Evolutionary conservation across 2,797 vertebrate genomes (phyloP), one percentile per base, ranked within the genome.

Genomic region (Macropodus opercularis): DNA sequence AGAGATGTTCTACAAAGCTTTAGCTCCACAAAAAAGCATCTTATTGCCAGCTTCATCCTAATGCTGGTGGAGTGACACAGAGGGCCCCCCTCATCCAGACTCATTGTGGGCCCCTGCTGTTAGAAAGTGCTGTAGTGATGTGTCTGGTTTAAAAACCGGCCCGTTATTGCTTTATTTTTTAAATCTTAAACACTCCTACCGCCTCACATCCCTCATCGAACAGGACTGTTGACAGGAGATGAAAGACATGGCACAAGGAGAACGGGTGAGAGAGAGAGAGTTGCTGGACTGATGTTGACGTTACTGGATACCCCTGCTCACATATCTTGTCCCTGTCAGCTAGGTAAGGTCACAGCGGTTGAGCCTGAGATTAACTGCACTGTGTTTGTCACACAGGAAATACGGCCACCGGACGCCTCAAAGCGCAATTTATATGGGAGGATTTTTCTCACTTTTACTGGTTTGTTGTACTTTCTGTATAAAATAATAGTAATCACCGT

Each of bases 121-220:
- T 18, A 26, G 34, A 43, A 41, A 44, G 8, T 5, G 8, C 15
- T 22, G 8, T 51, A 26, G 32, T 17, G 22, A 40, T 35, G 18
- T 22, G 29, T 22, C 17, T 1, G 8, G 39, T 53, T 65, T 77
- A 67, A 75, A 84, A 80, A 80, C 32, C 55, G 63, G 26, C 32
- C 35, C 54, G 47, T 8, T 4, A 27, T 8, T 4, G 22, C 43
- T 70, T 46, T 51, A 72, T 74, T 55, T n/a, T 63, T 71, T 38
- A 36, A 57, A 41, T 18, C 38, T 46, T 58, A 70, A 72, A 66
- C 12, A 35, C 26, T 74, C 12, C 38, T 31, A 36, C 50, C 56
- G 55, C 32, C 65, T 53, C 47, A 67, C 53, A 83, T 75, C 39
- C 59, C 29, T 65, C 52, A 46, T 58, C 72, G 72, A 72, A 78